These are phyloP conservation scores for Heterochromis multidens DNA, from an alignment of 2,113 vertebrate genomes.

Conservation along the genomic window DNA sequence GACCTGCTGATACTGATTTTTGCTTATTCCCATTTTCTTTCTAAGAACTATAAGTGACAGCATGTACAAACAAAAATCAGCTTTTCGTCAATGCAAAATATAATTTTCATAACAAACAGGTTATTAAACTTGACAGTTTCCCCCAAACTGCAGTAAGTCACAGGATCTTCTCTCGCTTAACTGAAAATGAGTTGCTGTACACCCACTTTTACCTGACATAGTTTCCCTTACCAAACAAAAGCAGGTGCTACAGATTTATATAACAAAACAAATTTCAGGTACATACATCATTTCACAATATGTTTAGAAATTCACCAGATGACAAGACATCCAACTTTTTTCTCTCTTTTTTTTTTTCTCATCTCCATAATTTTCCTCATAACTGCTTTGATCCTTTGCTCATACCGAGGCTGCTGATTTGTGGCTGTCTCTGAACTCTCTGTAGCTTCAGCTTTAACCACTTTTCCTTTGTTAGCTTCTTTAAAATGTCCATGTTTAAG, in stretches of 20 bases:
- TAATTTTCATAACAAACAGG: background rate
- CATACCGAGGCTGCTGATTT: background rate
- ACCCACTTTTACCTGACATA: background rate
- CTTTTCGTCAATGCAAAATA: background rate
- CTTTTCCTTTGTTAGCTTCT: background rate
- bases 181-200: background rate
- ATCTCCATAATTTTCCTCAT: background rate
- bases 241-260: background rate
- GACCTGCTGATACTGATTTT: too few relatives aligned
- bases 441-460: background rate
- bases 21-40: too few relatives aligned
- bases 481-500: background rate
- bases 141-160: background rate
- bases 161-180: background rate
- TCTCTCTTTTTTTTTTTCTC: background rate
- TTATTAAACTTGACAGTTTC: background rate
- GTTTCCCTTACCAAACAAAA: background rate
- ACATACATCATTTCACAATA: background rate
- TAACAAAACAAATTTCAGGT: background rate
- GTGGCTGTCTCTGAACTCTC: too few relatives aligned
- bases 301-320: background rate
- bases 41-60: background rate
- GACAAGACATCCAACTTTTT: background rate
- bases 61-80: background rate
- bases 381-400: background rate